Evolutionary conservation across 2,113 vertebrate species (phyloP), one percentile per base, ranked within the genome.

Genomic region (Saimiri boliviensis): DNA sequence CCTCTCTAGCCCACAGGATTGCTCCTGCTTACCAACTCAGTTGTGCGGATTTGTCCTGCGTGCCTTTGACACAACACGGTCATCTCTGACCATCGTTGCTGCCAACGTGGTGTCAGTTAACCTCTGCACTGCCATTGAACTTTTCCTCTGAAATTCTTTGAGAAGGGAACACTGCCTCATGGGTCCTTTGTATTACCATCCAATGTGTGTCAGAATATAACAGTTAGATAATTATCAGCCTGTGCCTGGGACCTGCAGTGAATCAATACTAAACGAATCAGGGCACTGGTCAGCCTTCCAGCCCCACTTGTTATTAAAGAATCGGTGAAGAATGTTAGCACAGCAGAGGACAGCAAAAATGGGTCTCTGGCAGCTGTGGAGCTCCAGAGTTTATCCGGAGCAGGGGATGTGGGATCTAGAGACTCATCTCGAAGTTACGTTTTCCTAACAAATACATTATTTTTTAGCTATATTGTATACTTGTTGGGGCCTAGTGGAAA

Each of bases 61-160:
- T 21, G 58, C 68, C 71, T 85, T 58, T 74, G 74, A 32, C 83
- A 79, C 35, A 56, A 71, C 68, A 30, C 45, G 16, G 40, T 30
- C 58, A 6, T 47, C 70, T 52, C 49, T 32, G 27, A 16, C 27
- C 27, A 63, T n/a, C 85, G 11, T 3, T 2, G 47, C 42, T 37
- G 30, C 32, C 73, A 35, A 3, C 0, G 0, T 17, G 21, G 42
- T 74, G 16, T 30, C 5, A 10, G 45, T 37, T 58, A 96, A 79
- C 35, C 11, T 21, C 4, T 30, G 8, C 21, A 0, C 77, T 14
- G 60, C 60, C 60, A 2, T 63, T 63, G 30, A 63, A 63, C 60
- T 63, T 63, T 63, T 63, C 40, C 71, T 91, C 89, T 77, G 71
- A 88, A 85, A 56, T 66, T 71, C 77, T 77, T 80, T 63, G 6